phyloP scores from a whole-genome alignment of 2,888 invertebrate genomes.

The Zygothrica quintamaculata region DNA sequence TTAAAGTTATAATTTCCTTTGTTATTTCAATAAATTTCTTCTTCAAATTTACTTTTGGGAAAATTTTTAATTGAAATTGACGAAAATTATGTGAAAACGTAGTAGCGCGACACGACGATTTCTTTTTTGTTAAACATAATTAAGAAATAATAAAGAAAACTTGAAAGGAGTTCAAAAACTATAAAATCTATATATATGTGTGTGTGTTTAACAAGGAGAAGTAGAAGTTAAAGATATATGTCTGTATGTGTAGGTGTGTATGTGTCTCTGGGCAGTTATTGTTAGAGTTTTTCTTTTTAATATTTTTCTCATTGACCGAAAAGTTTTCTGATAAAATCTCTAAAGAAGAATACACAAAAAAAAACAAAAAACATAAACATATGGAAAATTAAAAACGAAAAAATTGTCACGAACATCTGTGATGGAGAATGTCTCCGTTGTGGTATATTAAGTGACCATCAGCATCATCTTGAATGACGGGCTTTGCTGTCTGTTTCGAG shows the following conservation, averaged over 20 bases:
- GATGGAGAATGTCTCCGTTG: constrained; percentile 99
- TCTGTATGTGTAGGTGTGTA: constrained; percentile 35
- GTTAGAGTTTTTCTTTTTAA: constrained; percentile 28
- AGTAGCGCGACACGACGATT: constrained; percentile 42
- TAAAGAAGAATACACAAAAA: constrained; percentile 74
- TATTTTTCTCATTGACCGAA: constrained; percentile 8
- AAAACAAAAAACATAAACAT: constrained; percentile 77
- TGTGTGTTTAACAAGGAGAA: constrained; percentile 3
- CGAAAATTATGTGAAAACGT: constrained; percentile 44
- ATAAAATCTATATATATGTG: constrained; percentile 26
- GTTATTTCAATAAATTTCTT: constrained; percentile 15
- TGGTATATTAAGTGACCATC: constrained; percentile 99
- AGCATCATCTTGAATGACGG: constrained; percentile 99
- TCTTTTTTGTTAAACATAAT: constrained; percentile 50
- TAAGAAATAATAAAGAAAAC: constrained; percentile 69
- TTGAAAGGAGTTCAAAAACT: constrained; percentile 60
- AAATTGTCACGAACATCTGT: constrained; percentile 98
- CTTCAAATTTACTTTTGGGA: constrained; percentile 20
- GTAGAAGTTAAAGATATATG: constrained; percentile 37
- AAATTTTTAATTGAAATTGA: constrained; percentile 22
- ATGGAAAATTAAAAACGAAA: constrained; percentile 83
- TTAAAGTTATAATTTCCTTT: constrained; percentile 20
- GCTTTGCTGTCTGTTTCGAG: constrained; percentile 85
- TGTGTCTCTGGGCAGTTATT: constrained; percentile 24
- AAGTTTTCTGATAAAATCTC: constrained; percentile 40